These are phyloP conservation scores for Mylabris sibirica DNA, from an alignment of 2,888 invertebrate genomes.

Conservation along the genomic window DNA sequence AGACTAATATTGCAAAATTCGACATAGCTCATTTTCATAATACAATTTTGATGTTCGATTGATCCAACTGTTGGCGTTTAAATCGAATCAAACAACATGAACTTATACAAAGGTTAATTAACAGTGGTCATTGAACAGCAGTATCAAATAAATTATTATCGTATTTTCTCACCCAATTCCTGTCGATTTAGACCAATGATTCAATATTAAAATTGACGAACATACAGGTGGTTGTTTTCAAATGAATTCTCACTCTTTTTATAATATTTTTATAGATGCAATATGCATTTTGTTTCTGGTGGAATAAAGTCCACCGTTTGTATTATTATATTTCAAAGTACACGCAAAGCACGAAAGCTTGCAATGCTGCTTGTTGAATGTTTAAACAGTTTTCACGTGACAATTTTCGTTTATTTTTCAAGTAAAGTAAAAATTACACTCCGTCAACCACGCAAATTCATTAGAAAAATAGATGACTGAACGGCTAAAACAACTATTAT, in stretches of 20 bases:
- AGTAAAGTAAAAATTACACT: background rate
- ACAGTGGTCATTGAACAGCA: background rate
- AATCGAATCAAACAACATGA: background rate
- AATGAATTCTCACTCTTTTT: background rate
- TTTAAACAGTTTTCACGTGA: constrained; percentile 10
- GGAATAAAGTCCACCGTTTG: background rate
- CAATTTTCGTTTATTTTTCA: background rate
- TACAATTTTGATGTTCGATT: background rate
- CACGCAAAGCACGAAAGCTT: constrained; percentile 3
- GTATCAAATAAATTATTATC: background rate
- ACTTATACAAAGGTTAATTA: constrained; percentile 5
- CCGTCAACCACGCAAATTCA: background rate
- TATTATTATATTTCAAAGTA: background rate
- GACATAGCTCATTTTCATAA: background rate
- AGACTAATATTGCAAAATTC: background rate
- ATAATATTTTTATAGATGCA: background rate
- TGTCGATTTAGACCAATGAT: background rate
- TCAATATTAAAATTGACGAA: background rate
- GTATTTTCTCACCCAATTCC: background rate
- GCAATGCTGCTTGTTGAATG: constrained; percentile 3
- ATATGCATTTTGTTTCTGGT: background rate
- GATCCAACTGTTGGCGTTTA: constrained; percentile 2
- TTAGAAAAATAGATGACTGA: constrained; percentile 1
- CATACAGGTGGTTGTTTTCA: constrained; percentile 5
- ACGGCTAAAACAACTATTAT: background rate